Base-by-base conservation (phyloP, 1,140 invertebrate species). In the Aphelenchoides besseyi region DNA sequence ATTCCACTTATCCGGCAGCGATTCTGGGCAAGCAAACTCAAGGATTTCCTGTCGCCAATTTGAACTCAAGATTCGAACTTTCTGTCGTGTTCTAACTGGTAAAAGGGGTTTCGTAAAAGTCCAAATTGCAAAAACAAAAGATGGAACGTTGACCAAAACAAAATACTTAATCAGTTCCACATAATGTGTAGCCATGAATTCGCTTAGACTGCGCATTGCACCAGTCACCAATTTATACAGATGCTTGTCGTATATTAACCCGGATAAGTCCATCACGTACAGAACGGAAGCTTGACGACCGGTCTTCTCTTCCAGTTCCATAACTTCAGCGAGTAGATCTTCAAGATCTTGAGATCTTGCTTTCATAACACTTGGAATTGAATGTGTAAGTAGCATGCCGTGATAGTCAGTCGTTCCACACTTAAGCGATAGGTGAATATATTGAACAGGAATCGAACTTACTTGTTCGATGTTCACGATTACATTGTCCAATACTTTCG, bases 391-490 rank as follows among this genome's bases (percentile, higher is more conserved):
- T 53, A 77, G 63, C 79, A 81, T 81, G 36, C 79, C 80, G 28
- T 35, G 37, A 55, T 80, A 81, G 33, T 81, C 79, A 9, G 71
- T 81, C 54, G 69, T 54, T n/a, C 79, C 79, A 23, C 70, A 69
- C 79, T 78, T 18, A 37, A 78, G 73, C 1, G 12, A 63, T 2
- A 16, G 33, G 30, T 48, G 23, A 48, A 12, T 16, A 48, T 12
- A 48, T 16, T 23, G 23, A 12, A 48, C 3, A 1, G 23, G 26
- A 48, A 64, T 48, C 29, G 36, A 48, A 70, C 77, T 69, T 61
- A 77, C 78, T 69, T 81, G 79, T 64, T 81, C 79, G 68, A 81
- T 75, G 41, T 81, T 82, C 2, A 81, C 80, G 33, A 81, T 75
- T 5, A 73, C 70, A 62, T 81, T 81, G 3, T 77, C 74, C 18